Conservation (phyloP, 2,888 invertebrate genomes). For the Rapana venosa region DNA sequence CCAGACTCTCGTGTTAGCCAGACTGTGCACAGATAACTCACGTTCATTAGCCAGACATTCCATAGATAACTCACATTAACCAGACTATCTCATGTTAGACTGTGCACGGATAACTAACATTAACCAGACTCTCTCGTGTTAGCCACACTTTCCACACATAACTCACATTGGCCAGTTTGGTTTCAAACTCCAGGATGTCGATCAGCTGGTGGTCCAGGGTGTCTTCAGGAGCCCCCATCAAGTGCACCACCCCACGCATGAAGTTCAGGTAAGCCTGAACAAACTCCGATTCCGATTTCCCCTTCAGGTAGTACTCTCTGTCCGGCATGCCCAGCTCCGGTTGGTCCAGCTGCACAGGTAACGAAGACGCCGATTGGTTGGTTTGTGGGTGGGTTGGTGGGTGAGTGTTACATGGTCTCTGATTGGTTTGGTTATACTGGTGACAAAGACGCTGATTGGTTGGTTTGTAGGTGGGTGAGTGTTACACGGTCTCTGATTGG, state of each 20-base stretch:
- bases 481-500: not conserved
- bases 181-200: constrained; percentile 88
- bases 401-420: not conserved
- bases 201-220: constrained; percentile 85
- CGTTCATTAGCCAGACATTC: no score
- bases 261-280: constrained; percentile 88
- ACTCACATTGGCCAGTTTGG: constrained; percentile 87
- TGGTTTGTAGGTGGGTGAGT: not conserved
- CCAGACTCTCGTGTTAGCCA: constrained; percentile 83
- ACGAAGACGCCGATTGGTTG: not conserved
- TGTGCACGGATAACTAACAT: no score
- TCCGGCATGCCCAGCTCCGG: constrained; percentile 89
- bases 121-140: not conserved
- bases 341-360: constrained; percentile 86
- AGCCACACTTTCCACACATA: not conserved
- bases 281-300: constrained; percentile 79
- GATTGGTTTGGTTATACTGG: not conserved
- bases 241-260: constrained; percentile 88
- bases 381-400: not conserved
- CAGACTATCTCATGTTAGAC: no score
- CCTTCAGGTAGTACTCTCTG: constrained; percentile 89
- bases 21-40: no score
- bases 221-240: constrained; percentile 84
- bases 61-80: no score
- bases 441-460: not conserved